Evolutionary conservation across 2,888 invertebrate genomes (phyloP).

Genomic region (Ophonus ardosiacus): DNA sequence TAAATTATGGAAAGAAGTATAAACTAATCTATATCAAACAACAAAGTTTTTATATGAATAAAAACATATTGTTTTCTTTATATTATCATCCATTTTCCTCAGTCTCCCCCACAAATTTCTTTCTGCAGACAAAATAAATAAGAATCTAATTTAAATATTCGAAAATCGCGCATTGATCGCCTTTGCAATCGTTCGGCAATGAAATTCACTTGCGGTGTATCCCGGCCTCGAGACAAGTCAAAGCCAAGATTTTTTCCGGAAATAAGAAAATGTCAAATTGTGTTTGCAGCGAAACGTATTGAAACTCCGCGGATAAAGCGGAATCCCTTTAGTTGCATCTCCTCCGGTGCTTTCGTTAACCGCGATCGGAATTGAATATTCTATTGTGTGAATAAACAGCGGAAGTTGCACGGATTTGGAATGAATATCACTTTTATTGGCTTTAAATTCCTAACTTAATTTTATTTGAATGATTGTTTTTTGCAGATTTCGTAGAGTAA

Average conservation of each 20-base stretch:
- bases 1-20: too few relatives aligned
- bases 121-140: constrained; percentile 41
- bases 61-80: neutral
- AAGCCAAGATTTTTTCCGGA: constrained; percentile 45
- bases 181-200: constrained; percentile 23
- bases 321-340: constrained; percentile 9
- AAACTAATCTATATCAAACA: too few relatives aligned
- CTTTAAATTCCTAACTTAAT: constrained; percentile 43
- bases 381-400: constrained; percentile 42
- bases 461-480: constrained; percentile 44
- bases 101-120: neutral
- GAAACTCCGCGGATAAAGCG: constrained; percentile 32
- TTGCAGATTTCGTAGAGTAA: constrained; percentile 1
- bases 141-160: constrained; percentile 50
- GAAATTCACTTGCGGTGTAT: constrained; percentile 50
- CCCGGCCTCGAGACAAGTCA: constrained; percentile 19
- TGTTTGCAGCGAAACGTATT: constrained; percentile 29
- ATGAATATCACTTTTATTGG: constrained; percentile 46
- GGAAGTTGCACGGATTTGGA: constrained; percentile 8
- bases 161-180: constrained; percentile 14
- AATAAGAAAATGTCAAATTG: constrained; percentile 53
- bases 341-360: constrained; percentile 32
- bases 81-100: neutral
- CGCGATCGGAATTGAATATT: constrained; percentile 46
- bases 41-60: neutral